Percentiles rank a stretch among this genome's conserved stretches.
phyloP scores from a whole-genome alignment of 2,888 invertebrate species.

The Mermis nigrescens region DNA sequence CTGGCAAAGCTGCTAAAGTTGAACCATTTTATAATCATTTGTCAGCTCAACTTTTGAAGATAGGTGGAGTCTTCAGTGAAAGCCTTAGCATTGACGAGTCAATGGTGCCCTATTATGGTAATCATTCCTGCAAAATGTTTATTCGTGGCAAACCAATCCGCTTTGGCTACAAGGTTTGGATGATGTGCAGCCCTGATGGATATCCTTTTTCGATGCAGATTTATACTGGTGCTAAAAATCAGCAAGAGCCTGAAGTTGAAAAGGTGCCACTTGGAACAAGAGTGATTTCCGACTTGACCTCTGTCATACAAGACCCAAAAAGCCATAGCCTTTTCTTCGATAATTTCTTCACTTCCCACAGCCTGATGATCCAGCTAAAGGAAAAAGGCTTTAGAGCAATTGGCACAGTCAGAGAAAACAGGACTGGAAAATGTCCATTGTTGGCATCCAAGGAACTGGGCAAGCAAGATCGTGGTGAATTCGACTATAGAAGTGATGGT shows the following conservation, averaged over 20 bases:
- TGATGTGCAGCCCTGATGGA: background rate
- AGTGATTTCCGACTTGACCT: background rate
- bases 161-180: background rate
- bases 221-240: background rate
- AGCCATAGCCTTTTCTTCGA: background rate
- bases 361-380: background rate
- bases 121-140: background rate
- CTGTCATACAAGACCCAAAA: background rate
- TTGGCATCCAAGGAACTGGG: background rate
- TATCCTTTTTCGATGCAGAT: background rate
- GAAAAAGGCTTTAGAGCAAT: background rate
- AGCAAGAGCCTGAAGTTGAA: background rate
- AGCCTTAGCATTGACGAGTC: background rate
- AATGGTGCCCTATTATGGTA: background rate
- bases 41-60: background rate
- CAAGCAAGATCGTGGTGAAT: background rate
- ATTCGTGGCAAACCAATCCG: background rate
- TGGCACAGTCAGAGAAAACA: background rate
- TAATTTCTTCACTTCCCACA: background rate
- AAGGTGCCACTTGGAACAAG: background rate
- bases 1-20: background rate
- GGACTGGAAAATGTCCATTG: background rate
- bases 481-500: background rate
- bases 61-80: background rate
- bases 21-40: background rate